Percentiles rank a stretch among this genome's conserved stretches.
Conservation (phyloP, 2,888 invertebrate species). For the Lochmaea crataegi region DNA sequence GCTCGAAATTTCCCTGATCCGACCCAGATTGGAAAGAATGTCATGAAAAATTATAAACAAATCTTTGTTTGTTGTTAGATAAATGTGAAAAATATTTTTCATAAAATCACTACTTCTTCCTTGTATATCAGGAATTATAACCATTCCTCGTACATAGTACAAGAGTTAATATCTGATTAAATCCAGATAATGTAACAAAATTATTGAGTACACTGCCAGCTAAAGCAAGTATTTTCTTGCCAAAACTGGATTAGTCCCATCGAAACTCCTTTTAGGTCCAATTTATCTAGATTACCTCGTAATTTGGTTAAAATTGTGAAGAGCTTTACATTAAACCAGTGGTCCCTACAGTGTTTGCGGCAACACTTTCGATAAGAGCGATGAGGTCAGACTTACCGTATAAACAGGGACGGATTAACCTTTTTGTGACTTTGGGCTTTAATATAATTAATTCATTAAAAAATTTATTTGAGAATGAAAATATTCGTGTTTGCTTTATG, state of each 20-base stretch:
- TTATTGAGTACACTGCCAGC: neutral
- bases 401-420: neutral
- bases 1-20: too few species aligned
- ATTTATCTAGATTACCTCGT: conserved; percentile 10
- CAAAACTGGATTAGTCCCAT: conserved; percentile 7
- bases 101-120: too few species aligned
- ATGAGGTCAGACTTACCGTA: neutral
- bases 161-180: neutral
- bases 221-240: neutral
- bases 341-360: conserved; percentile 1
- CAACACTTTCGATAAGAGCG: neutral
- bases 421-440: neutral
- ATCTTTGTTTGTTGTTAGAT: too few species aligned
- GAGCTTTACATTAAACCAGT: conserved; percentile 3
- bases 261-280: conserved; percentile 1
- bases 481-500: too few species aligned
- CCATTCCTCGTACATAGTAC: too few species aligned
- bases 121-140: neutral
- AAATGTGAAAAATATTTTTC: too few species aligned
- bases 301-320: conserved; percentile 9
- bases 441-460: too few species aligned
- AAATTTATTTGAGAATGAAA: too few species aligned
- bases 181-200: neutral
- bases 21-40: too few species aligned
- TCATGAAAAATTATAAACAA: too few species aligned